These are phyloP conservation scores for Panagrolaimus sp. DNA, from an alignment of 1,140 invertebrate species.

Conservation along the genomic window DNA sequence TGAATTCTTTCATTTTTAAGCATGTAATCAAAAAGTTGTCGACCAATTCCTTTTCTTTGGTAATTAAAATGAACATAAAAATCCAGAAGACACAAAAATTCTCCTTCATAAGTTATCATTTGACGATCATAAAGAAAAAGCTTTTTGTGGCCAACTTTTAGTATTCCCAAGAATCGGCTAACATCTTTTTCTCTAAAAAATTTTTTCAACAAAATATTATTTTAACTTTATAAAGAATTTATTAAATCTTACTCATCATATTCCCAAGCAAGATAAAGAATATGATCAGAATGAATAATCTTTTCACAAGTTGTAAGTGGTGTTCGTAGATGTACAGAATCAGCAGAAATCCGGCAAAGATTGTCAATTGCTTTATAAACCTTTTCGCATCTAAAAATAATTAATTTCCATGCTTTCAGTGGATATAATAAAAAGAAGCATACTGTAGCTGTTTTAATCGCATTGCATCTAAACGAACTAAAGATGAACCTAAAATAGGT, in stretches of 20 bases:
- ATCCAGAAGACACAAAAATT: slow-evolving; percentile 71
- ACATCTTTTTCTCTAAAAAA: slow-evolving; percentile 36
- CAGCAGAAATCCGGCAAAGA: slow-evolving; percentile 21
- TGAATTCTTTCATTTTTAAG: slow-evolving; percentile 61
- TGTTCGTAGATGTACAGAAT: not conserved
- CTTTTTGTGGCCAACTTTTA: slow-evolving; percentile 77
- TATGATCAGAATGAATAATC: slow-evolving; percentile 39
- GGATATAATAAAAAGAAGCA: not conserved
- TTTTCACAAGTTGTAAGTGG: slow-evolving; percentile 37
- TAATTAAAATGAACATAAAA: slow-evolving; percentile 76
- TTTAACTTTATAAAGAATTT: not conserved
- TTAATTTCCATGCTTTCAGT: not conserved
- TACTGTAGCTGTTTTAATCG: slow-evolving; percentile 45
- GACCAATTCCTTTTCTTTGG: slow-evolving; percentile 73
- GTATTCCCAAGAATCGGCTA: slow-evolving; percentile 69
- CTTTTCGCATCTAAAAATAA: slow-evolving; percentile 32
- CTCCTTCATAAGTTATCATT: slow-evolving; percentile 44
- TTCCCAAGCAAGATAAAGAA: slow-evolving; percentile 47
- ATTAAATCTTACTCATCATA: slow-evolving; percentile 36
- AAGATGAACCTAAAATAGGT: slow-evolving; percentile 39
- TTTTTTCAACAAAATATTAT: not conserved
- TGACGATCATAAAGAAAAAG: slow-evolving; percentile 71
- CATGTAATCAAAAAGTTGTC: slow-evolving; percentile 73
- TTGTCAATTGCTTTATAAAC: slow-evolving; percentile 33
- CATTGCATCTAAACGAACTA: slow-evolving; percentile 47